Evolutionary conservation across 2,797 vertebrate species (phyloP), one percentile per base, ranked within the genome.

Genomic region (Poecilia wingei): DNA sequence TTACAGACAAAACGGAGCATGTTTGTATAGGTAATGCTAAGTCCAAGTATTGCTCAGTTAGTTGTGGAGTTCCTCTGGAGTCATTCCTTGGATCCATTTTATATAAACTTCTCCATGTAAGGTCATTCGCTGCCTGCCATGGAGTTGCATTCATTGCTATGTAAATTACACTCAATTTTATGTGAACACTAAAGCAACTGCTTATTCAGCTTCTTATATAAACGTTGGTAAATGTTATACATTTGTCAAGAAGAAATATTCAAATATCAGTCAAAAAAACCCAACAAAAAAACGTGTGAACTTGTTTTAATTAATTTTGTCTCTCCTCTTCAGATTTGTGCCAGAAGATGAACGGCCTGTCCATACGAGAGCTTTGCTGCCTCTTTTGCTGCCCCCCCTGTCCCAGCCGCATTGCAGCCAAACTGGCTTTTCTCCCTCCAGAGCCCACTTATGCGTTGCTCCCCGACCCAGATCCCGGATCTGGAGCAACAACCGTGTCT

Each of bases 311-410:
- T 20, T 72, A 22, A 14, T 22, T 72, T 33, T 81, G 13, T 2
- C 1, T 83, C 16, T 84, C 66, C 10, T 89, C 28, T 82, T 86
- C 84, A 79, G 81, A 87, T 82, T 90, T 78, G 47, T 64, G 45
- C 80, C 89, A 92, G 93, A 96, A 92, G 83, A 99, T 99, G 98
- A 99, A 99, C 85, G 98, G 98, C 88, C 95, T 99, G 87, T 98
- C 97, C 0, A 95, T 99, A 87, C 97, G 97, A 79, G 98, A 99
- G 81, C 96, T 99, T 87, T 99, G 98, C 93, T 97, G 98, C 93
- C 96, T 99, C 41, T 99, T 99, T 94, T 99, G 98, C 95, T 99
- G 98, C 92, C 98, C 95, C 25, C 96, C 96, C 25, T 96, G 98
- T 92, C 98, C 98, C 0, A 97, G 98, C 91, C 97, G 97, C 87